Conservation (phyloP, 2,797 vertebrate species). For the Tokudaia muenninki region DNA sequence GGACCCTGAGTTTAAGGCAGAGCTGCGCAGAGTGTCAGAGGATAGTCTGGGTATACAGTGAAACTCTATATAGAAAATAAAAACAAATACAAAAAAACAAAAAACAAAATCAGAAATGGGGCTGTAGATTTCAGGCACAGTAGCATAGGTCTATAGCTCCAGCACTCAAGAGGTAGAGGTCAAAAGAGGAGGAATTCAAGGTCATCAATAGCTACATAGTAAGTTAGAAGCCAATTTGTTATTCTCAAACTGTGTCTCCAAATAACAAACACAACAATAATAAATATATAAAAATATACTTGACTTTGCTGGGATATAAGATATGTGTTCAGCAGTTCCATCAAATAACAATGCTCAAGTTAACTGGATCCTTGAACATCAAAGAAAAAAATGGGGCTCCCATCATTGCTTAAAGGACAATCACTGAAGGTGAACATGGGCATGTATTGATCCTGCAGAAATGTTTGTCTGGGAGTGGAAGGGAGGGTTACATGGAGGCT, state of each 20-base stretch:
- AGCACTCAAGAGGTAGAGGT: not conserved
- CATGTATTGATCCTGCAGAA: not conserved
- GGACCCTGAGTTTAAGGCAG: not conserved
- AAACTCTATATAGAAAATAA: not conserved
- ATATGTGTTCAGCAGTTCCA: not conserved
- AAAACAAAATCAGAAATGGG: not conserved
- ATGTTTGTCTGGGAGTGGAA: not conserved
- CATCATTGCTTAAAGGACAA: not conserved
- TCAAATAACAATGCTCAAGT: not conserved
- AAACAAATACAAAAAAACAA: not conserved
- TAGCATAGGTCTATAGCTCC: not conserved
- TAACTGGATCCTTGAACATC: not conserved
- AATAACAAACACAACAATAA: not conserved
- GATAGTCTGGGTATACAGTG: not conserved
- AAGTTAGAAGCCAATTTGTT: not conserved
- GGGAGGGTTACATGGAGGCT: not conserved
- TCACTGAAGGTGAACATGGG: rapidly evolving
- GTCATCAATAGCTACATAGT: not conserved
- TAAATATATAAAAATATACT: not conserved
- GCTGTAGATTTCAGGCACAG: not conserved
- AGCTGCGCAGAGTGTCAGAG: not conserved
- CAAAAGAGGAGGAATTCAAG: not conserved
- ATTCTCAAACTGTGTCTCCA: not conserved
- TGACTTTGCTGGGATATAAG: not conserved
- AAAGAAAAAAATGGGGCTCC: not conserved